Evolutionary conservation across 2,797 vertebrate species (phyloP).

Genomic region (Alosa sapidissima): DNA sequence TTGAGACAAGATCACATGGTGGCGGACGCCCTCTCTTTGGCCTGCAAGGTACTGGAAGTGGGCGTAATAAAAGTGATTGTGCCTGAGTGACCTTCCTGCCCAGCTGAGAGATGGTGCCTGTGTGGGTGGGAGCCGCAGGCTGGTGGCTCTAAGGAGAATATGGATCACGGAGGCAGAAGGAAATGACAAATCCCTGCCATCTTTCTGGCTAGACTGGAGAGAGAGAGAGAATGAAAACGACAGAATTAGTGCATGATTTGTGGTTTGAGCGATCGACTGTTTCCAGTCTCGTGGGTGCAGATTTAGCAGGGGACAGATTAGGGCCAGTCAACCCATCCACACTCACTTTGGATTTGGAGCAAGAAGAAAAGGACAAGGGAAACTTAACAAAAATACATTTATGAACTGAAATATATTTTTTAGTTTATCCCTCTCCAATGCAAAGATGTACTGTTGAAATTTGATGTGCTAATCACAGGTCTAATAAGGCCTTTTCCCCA

Average conservation of each 20-base stretch:
- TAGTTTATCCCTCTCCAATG: not conserved
- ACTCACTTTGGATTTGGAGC: too few relatives aligned
- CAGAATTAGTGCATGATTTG: not conserved
- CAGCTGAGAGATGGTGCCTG: not conserved
- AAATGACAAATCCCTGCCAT: not conserved
- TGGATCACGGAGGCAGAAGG: not conserved
- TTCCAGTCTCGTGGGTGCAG: not conserved
- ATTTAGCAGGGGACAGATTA: not conserved
- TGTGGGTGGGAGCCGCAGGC: not conserved
- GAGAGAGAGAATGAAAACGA: not conserved
- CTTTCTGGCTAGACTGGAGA: not conserved
- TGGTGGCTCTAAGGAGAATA: not conserved
- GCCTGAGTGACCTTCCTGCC: not conserved
- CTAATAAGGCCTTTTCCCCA: not conserved
- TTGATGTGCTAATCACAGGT: not conserved
- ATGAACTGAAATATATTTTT: not conserved
- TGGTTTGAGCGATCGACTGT: not conserved
- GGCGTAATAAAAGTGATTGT: conserved; percentile 1
- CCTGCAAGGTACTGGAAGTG: conserved; percentile 82
- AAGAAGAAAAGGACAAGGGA: not conserved
- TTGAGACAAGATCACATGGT: conserved; percentile 81
- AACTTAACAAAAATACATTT: not conserved
- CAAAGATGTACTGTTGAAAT: not conserved
- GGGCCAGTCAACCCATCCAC: not conserved
- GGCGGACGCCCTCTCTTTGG: conserved; percentile 80